Base-by-base conservation (phyloP, 1,140 invertebrate genomes). In the Ephestia elutella region DNA sequence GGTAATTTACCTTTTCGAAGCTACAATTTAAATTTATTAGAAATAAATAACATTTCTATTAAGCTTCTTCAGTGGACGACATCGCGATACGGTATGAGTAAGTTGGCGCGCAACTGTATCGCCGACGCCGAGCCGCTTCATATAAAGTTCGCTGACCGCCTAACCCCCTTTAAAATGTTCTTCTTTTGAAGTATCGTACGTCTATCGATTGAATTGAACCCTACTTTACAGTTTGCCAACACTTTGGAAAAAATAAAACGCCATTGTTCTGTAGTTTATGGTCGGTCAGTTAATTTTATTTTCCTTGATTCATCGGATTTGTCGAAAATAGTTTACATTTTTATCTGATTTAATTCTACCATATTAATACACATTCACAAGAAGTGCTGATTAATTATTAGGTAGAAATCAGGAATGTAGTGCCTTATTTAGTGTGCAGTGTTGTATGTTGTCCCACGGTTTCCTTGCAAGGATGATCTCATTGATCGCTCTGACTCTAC, bases 401-500 rank as follows among this genome's bases (percentile, higher is more conserved):
- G 4, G 56, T 65, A 48, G 53, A 63, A 59, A 58, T 64, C 28
- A 71, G 78, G 78, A 86, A 83, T 83, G 80, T 81, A 82, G 85
- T 87, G 82, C 82, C 85, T 86, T 87, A 85, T 65, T 72, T 59
- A 68, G 63, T 66, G 58, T 71, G 63, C 66, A 59, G 63, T 67
- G 62, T 60, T 56, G 25, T 49, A 64, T 59, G 66, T 62, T 54
- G 51, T 61, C 74, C 64, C 62, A 65, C 68, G 66, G 58, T 74
- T 70, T 66, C 60, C 60, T 75, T 63, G 60, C 66, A 77, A 85
- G 83, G 83, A 87, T 87, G 85, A 87, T 87, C 85, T 87, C 85
- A 87, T 85, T 87, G 82, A 76, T n/a, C 80, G 73, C 78, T 73
- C 83, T 88, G 83, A 86, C 83, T 80, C 77, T 87, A 78, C 75